Percentiles rank a stretch among this genome's conserved stretches.
Conservation (phyloP, 2,888 invertebrate species). For the Ceramica pisi region DNA sequence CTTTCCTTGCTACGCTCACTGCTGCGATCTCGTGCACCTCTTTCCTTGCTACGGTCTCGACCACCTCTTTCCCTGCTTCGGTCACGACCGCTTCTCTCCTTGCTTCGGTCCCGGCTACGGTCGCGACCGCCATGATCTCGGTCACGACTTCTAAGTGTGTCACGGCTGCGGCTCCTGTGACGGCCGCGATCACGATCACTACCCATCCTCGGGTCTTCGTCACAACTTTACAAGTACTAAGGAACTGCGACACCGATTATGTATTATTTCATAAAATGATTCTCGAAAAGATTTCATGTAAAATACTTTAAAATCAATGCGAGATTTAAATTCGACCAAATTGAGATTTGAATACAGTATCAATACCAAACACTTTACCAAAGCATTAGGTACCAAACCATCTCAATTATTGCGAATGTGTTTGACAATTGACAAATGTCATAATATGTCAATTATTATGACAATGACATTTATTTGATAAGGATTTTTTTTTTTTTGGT, state of each 20-base stretch:
- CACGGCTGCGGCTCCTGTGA: slow-evolving; percentile 70
- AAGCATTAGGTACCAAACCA: background rate
- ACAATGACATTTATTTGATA: too few relatives aligned
- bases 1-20: background rate
- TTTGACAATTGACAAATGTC: background rate
- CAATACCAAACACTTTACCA: background rate
- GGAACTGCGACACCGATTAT: slow-evolving; percentile 3
- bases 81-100: slow-evolving; percentile 19
- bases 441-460: too few relatives aligned
- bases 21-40: background rate
- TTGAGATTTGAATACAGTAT: background rate
- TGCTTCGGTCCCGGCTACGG: slow-evolving; percentile 33
- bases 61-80: slow-evolving; percentile 10
- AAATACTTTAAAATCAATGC: background rate
- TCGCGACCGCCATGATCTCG: slow-evolving; percentile 18
- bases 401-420: background rate
- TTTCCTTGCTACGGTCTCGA: slow-evolving; percentile 6
- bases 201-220: slow-evolving; percentile 41
- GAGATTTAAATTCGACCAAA: background rate
- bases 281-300: slow-evolving; percentile 14
- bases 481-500: too few relatives aligned
- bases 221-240: slow-evolving; percentile 21
- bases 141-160: slow-evolving; percentile 41
- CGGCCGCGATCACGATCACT: slow-evolving; percentile 43
- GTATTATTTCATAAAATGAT: background rate